Evolutionary conservation across 1,140 invertebrate genomes (phyloP).

Genomic region (Metaphire vulgaris): DNA sequence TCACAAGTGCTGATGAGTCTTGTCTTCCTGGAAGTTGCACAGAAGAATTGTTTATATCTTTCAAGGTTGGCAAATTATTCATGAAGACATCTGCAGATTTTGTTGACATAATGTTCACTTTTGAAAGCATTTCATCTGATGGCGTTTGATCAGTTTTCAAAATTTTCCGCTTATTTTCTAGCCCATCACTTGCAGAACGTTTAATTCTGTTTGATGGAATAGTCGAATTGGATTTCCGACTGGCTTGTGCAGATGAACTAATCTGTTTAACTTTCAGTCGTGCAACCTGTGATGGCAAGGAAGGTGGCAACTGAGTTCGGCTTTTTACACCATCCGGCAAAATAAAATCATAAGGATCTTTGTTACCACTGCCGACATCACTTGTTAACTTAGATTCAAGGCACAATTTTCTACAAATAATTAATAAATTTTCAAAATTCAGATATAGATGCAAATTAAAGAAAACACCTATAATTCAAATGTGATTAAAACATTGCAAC

Average conservation of each 20-base stretch:
- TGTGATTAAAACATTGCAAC: too few relatives aligned
- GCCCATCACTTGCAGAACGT: neutral
- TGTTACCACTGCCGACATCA: neutral
- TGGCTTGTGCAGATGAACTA: neutral
- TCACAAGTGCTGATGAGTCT: too few relatives aligned
- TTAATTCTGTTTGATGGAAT: neutral
- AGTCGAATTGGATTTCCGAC: neutral
- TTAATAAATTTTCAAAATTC: too few relatives aligned
- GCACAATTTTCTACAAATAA: neutral
- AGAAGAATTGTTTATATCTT: too few relatives aligned
- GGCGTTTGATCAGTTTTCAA: neutral
- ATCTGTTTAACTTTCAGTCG: neutral
- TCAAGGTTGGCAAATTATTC: too few relatives aligned
- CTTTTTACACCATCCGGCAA: neutral
- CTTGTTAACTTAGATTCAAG: neutral
- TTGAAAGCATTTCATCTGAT: neutral
- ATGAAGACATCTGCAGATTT: too few relatives aligned
- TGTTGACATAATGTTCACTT: neutral
- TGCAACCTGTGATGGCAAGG: neutral
- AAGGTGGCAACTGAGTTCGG: neutral
- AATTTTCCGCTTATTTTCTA: neutral
- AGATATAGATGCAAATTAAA: too few relatives aligned
- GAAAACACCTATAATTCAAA: too few relatives aligned
- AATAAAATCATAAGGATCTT: neutral
- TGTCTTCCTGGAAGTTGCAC: too few relatives aligned